These are phyloP conservation scores for Eumeta japonica DNA, from an alignment of 1,140 invertebrate species.

Conservation along the genomic window DNA sequence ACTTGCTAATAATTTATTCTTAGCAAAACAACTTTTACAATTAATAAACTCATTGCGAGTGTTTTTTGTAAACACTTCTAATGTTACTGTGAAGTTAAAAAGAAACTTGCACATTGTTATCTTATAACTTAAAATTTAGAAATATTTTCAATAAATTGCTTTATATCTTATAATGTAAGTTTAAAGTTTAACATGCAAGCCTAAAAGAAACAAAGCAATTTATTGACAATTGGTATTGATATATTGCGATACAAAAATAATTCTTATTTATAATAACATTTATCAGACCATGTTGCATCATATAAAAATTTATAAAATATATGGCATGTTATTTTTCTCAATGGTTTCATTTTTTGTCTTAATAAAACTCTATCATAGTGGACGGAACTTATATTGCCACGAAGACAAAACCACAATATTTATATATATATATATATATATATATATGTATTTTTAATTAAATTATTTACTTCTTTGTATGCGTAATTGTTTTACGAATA, in stretches of 20 bases:
- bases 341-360: slow-evolving; percentile 20
- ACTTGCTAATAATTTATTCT: too few species aligned
- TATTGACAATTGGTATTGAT: neutral
- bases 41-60: slow-evolving; percentile 6
- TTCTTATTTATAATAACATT: neutral
- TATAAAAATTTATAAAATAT: slow-evolving; percentile 50
- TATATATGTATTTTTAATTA: too few species aligned
- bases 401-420: too few species aligned
- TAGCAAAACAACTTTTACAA: too few species aligned
- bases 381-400: neutral
- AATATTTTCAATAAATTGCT: neutral
- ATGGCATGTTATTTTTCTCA: slow-evolving; percentile 54
- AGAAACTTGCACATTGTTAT: too few species aligned
- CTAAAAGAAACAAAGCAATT: neutral
- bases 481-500: too few species aligned
- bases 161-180: neutral
- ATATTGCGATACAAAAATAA: neutral
- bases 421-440: too few species aligned
- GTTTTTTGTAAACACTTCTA: slow-evolving; percentile 3
- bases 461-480: too few species aligned
- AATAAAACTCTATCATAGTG: slow-evolving; percentile 16
- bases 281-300: too few species aligned
- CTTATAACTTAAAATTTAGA: neutral
- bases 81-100: neutral
- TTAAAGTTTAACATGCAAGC: neutral